These are phyloP conservation scores for Copsychus sechellarum DNA, from an alignment of 2,113 vertebrate genomes.

Conservation along the genomic window DNA sequence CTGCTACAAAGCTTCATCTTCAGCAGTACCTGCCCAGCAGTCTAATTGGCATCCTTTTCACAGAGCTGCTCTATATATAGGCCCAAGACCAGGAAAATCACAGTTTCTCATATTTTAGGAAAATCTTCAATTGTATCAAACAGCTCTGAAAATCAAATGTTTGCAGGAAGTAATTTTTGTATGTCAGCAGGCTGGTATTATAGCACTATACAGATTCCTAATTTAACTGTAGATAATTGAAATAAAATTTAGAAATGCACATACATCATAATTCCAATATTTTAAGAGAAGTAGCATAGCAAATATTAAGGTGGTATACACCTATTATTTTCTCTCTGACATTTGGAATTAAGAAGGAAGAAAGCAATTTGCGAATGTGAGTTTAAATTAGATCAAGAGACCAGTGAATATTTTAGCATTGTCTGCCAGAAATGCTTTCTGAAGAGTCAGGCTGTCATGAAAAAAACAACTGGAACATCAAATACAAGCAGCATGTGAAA, in stretches of 20 bases:
- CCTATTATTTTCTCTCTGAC: slow-evolving; percentile 12
- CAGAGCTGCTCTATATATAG: neutral
- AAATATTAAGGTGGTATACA: neutral
- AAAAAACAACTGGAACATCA: slow-evolving; percentile 11
- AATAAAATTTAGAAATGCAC: neutral
- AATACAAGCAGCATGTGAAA: neutral
- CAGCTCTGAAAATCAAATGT: neutral
- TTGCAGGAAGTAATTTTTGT: neutral
- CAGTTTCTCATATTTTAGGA: neutral
- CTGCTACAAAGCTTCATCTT: neutral
- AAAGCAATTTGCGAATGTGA: neutral
- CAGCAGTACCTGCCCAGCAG: neutral
- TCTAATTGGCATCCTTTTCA: neutral
- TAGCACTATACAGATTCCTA: neutral
- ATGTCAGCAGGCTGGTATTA: neutral
- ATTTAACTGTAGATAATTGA: neutral
- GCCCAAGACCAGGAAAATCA: neutral
- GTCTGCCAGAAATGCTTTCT: slow-evolving; percentile 24
- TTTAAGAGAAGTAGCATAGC: neutral
- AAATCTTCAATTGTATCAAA: neutral
- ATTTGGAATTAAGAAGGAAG: slow-evolving; percentile 6
- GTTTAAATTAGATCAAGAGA: slow-evolving; percentile 18
- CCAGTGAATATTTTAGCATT: neutral
- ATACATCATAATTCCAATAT: neutral
- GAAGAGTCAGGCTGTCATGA: neutral